These are phyloP conservation scores for Nipponia nippon DNA, from an alignment of 2,113 vertebrate genomes.

Conservation along the genomic window DNA sequence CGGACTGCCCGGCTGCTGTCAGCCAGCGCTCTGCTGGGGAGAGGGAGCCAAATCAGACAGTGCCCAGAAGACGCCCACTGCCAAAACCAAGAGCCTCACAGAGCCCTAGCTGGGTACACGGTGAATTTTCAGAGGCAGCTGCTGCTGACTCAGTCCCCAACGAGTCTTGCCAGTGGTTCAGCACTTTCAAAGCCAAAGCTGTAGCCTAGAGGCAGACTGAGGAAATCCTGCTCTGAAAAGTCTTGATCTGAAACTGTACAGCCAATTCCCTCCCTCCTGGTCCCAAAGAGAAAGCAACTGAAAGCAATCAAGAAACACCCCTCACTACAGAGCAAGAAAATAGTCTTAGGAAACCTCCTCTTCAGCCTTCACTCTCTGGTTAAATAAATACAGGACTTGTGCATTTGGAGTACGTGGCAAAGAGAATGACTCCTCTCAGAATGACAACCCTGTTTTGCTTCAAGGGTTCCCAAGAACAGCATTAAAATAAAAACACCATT, in stretches of 20 bases:
- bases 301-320: background rate
- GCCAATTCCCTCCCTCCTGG: background rate
- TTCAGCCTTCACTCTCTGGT: background rate
- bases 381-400: background rate
- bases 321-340: background rate
- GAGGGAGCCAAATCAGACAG: background rate
- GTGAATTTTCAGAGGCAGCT: background rate
- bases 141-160: background rate
- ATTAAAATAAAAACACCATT: background rate
- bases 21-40: background rate
- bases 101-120: background rate
- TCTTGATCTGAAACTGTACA: background rate
- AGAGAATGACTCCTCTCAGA: background rate
- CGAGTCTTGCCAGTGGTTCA: background rate
- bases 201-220: background rate
- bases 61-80: background rate
- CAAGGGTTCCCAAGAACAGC: background rate
- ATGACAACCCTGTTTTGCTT: background rate
- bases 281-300: background rate
- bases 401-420: background rate
- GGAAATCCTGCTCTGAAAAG: background rate
- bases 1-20: accelerated
- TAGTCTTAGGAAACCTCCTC: background rate
- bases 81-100: background rate
- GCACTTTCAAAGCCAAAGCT: background rate